Evolutionary conservation across 30 jellyfish, hydroid and myxozoan species (phyloP), one percentile per base, ranked within the genome.

Genomic region (Aurelia aurita complex sp. Pacific): DNA sequence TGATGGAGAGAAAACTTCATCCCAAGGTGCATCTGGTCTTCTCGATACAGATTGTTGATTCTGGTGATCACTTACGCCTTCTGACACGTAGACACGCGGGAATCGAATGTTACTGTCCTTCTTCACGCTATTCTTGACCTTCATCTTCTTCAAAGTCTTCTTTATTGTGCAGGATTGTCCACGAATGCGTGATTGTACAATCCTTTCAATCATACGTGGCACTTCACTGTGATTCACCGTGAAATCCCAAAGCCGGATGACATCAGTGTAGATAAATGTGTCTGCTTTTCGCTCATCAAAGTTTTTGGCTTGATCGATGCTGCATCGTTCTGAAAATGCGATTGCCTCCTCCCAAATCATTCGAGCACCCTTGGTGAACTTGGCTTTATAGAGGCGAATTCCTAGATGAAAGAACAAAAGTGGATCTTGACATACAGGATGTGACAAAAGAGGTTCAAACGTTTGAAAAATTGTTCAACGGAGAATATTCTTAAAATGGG

Each of bases 281-380:
- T 74, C 81, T 12, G 67, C 86, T 10, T 77, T 36, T 12, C 54
- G 57, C 4, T 16, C 54, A 3, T 78, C 91, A 17, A 68, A 35
- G n/a, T 17, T 34, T 33, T n/a, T 69, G 4, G 82, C 61, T 67
- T 77, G 35, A 16, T 36, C 77, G 0, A 62, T 42, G 50, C 89
- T 72, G 60, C 92, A 76, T 15, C 98, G 69, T 61, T 81, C 97
- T 13, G 98, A 92, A 72, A 92, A 92, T 5, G 94, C 95, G 15
- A 86, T 53, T 0, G 94, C 90, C 35, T 78, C 93, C 63, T 92
- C 98, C 98, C 98, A 92, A 2, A 92, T 54, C 76, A 92, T 76
- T 17, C 95, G 69, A 10, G 83, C 78, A 10, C 88, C 96, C 55
- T 88, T 77, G 36, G 76, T 65, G 61, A 91, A 23, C 73, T 75